Evolutionary conservation across 1,140 invertebrate genomes (phyloP), one percentile per base, ranked within the genome.

Genomic region (Eriocheir sinensis): DNA sequence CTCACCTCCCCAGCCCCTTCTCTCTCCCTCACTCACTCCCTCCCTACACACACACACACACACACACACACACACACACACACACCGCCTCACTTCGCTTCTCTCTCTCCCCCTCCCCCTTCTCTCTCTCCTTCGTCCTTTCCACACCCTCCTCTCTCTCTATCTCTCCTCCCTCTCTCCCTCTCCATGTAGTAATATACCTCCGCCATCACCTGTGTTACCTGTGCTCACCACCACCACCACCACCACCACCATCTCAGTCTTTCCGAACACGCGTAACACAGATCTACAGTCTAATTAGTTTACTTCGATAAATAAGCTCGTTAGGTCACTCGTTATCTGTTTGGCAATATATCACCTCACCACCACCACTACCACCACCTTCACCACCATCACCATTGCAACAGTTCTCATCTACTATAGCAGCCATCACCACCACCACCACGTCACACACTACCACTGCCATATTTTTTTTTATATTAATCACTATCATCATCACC

Each of bases 1-100:
- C 41, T 30, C n/a, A 12, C 34, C 88, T 53, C 41, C 27, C 27
- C 27, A 27, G 21, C 48, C 36, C 48, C 48, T 12, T 21, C 32
- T 2, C 32, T n/a, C 12, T 53, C 12, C 44, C 12, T 44, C 38
- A 0, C 34, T 2, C 38, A 12, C 17, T 40, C 80, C 21, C n/a
- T n/a, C 34, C 38, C 34, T 15, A 85, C 34, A 85, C 81, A 85
- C 81, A 38, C 81, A 85, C 81, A 83, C 81, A 83, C 81, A 83
- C 81, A 83, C 81, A 83, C 81, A 17, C 21, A 17, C 81, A 83
- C 81, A 80, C 79, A 80, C 79, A 80, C 79, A 80, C 79, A 80
- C 79, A 80, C 4, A 80, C 12, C n/a, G 9, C n/a, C 3, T 9
- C 80, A 81, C 12, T 15, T 36, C 32, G 2, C 36, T 44, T 30